Evolutionary conservation across 2,113 vertebrate genomes (phyloP), one percentile per base, ranked within the genome.

Genomic region (Haemorhous mexicanus): DNA sequence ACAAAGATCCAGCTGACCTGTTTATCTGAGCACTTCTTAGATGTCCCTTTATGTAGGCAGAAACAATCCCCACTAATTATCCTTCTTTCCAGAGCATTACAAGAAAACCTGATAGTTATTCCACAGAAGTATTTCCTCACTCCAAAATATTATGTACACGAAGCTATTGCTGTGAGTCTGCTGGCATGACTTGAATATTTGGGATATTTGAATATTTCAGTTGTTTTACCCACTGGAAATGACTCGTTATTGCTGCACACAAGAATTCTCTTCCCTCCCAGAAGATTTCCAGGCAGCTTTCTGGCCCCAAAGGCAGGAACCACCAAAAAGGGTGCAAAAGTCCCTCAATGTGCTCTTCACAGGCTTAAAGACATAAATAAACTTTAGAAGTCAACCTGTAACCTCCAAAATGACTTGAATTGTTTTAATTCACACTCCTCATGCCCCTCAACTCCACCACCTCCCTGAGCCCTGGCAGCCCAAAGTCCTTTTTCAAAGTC

Each of bases 401-500:
- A 86, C 43, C 37, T 44, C 61, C 56, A 32, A 61, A 87, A 79
- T 7, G 0, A 43, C 27, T 33, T 33, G 1, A 24, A 30, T 32
- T 24, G 5, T 37, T 49, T 62, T 26, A 87, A 24, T n/a, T 82
- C 59, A 32, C 21, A 53, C 32, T 56, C 27, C 73, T 26, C 47
- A 10, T 3, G 21, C 7, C 16, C 15, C 32, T 46, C 16, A 16
- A 17, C 59, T 87, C 84, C 93, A 90, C 62, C 93, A 53, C 47
- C 35, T 88, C 59, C 61, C 84, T 61, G 11, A 14, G 79, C 77
- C 96, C 95, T 43, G 6, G 81, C 87, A 94, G 97, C 90, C 64
- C 69, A 17, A 96, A 90, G 49, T 90, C 84, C 70, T 86, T 77
- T 64, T 75, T 95, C 96, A 77, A 89, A 74, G 75, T 94, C 88